Evolutionary conservation across 1,140 invertebrate genomes (phyloP).

Genomic region (Hylaeus anthracinus): DNA sequence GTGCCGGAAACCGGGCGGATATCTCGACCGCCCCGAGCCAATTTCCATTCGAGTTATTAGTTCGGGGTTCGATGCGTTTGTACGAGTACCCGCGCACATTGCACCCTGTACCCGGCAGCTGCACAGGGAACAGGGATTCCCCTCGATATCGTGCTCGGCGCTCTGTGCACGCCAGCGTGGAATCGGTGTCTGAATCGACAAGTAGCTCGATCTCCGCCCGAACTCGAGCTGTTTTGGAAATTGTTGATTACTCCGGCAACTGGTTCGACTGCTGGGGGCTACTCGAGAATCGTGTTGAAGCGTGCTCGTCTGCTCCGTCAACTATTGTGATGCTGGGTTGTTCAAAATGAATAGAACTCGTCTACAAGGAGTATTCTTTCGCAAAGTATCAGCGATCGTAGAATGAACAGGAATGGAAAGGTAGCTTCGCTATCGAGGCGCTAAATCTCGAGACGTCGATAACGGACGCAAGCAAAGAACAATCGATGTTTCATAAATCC

Average conservation of each 20-base stretch:
- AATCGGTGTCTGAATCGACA: slow-evolving; percentile 19
- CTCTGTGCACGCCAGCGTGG: neutral
- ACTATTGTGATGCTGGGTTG: neutral
- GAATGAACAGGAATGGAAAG: too few relatives aligned
- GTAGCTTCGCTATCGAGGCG: too few relatives aligned
- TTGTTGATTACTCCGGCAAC: slow-evolving; percentile 3
- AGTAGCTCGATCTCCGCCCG: slow-evolving; percentile 1
- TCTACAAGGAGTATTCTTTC: too few relatives aligned
- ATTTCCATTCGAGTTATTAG: slow-evolving; percentile 51
- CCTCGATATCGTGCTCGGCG: slow-evolving; percentile 8
- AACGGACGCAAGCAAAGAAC: too few relatives aligned
- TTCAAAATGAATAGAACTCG: too few relatives aligned
- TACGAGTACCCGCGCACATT: slow-evolving; percentile 2
- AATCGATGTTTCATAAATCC: too few relatives aligned
- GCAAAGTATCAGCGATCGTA: too few relatives aligned
- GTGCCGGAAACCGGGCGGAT: slow-evolving; percentile 22
- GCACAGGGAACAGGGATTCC: slow-evolving; percentile 7
- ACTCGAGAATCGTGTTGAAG: neutral
- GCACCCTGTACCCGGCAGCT: slow-evolving; percentile 18
- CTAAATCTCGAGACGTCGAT: too few relatives aligned
- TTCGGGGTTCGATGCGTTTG: slow-evolving; percentile 32
- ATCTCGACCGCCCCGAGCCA: slow-evolving; percentile 28
- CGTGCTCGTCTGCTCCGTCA: neutral
- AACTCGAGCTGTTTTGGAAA: slow-evolving; percentile 18
- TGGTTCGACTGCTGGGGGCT: neutral